Evolutionary conservation across 2,888 invertebrate genomes (phyloP), one percentile per base, ranked within the genome.

Genomic region (Drosophila colorata): DNA sequence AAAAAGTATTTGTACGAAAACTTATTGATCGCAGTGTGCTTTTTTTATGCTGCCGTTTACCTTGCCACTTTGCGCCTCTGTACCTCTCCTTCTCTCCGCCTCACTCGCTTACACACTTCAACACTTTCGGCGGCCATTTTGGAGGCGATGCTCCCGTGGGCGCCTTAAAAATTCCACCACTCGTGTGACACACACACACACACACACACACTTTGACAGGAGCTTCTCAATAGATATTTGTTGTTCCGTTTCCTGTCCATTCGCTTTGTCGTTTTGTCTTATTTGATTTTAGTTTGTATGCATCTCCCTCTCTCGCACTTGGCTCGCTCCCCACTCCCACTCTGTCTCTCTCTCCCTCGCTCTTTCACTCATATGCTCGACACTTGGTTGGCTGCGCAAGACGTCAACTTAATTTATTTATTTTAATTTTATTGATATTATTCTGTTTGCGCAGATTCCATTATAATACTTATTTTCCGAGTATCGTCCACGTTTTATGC

Each of bases 91-190:
- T 20, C n/a, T 14, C 9, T 20, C 48, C 14, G 7, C 8, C 28
- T 8, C 20, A 1, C 20, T 69, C 64, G 53, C 72, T 43, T 74
- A 66, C 66, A 77, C 65, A 65, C 52, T 78, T 89, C 65, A 82
- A 88, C 82, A 88, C 82, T 87, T 90, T 85, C 67, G 80, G 85
- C 87, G 69, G 89, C 89, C 90, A 89, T 89, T 89, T 89, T 90
- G 88, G 60, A 61, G 66, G 52, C 46, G 53, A 46, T 84, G 68
- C 63, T 76, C 78, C 69, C 67, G 37, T 63, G 67, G 49, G 66
- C 57, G 61, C 59, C 77, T 69, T 75, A 55, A 74, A 78, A 83
- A 88, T 88, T 87, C 83, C 87, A 88, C 88, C 87, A 89, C 81
- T 84, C 75, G 23, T 53, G 57, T 63, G 66, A 53, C 63, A 65